phyloP scores from a whole-genome alignment of 2,888 invertebrate species.

The Hydropsyche betteni region DNA sequence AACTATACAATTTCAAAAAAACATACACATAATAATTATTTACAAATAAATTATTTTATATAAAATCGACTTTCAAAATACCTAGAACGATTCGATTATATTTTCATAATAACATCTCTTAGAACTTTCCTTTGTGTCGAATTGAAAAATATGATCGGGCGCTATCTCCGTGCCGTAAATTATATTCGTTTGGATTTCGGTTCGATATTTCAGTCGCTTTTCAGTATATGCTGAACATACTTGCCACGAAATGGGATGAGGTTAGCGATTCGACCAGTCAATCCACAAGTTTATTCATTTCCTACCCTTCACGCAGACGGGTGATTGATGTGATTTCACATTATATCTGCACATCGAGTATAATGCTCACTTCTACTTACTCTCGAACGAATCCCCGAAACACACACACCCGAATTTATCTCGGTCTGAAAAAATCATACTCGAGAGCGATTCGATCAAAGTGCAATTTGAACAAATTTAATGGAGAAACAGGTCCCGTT shows the following conservation, averaged over 20 bases:
- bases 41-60: background rate
- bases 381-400: background rate
- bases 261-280: conserved; percentile 38
- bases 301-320: conserved; percentile 48
- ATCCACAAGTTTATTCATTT: conserved; percentile 51
- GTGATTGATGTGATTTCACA: conserved; percentile 51
- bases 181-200: background rate
- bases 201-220: conserved; percentile 19
- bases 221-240: conserved; percentile 4
- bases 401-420: background rate
- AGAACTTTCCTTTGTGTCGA: background rate
- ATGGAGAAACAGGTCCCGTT: too few species aligned
- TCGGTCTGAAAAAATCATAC: background rate
- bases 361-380: conserved; percentile 35
- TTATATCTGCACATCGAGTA: conserved; percentile 41
- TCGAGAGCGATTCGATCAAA: too few species aligned
- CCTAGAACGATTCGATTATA: background rate
- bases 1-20: too few species aligned
- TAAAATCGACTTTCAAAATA: too few species aligned
- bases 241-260: background rate
- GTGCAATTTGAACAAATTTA: too few species aligned
- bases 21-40: background rate
- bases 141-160: background rate
- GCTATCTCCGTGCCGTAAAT: background rate
- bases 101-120: too few species aligned